A percentile compares a stretch with the other conserved stretches of the same genome.
Conservation (phyloP, 2,797 vertebrate genomes). For the Enteromius viviparus region DNA sequence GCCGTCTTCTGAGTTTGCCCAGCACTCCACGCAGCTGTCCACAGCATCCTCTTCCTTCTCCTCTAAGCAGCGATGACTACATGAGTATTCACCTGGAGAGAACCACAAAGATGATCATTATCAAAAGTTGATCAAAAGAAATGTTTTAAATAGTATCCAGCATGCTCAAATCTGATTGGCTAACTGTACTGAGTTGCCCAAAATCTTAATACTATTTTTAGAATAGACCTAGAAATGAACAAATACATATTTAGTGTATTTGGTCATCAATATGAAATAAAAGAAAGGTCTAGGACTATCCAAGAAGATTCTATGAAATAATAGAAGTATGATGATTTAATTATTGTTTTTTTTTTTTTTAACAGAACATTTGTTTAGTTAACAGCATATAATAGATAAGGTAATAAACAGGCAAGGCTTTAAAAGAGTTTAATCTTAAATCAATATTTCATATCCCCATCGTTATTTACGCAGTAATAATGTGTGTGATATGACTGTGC, state of each 20-base stretch:
- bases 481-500: neutral
- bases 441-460: neutral
- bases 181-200: neutral
- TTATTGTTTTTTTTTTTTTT: neutral
- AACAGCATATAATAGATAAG: neutral
- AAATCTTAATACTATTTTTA: neutral
- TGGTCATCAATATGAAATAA: neutral
- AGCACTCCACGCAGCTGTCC: constrained; percentile 91
- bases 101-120: neutral
- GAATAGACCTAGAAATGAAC: neutral
- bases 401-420: neutral
- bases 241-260: neutral
- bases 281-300: neutral
- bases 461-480: neutral
- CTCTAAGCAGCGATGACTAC: constrained; percentile 82
- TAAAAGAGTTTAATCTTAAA: neutral
- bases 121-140: neutral
- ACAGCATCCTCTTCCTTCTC: constrained; percentile 89
- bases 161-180: neutral
- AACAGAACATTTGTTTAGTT: neutral
- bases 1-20: constrained; percentile 85
- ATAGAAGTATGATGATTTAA: neutral
- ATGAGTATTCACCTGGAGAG: constrained; percentile 81
- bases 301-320: neutral
- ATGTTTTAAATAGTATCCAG: neutral